Percentiles rank a stretch among this genome's conserved stretches.
Evolutionary conservation across 2,888 invertebrate genomes (phyloP).

Genomic region (Antheraea assamensis): DNA sequence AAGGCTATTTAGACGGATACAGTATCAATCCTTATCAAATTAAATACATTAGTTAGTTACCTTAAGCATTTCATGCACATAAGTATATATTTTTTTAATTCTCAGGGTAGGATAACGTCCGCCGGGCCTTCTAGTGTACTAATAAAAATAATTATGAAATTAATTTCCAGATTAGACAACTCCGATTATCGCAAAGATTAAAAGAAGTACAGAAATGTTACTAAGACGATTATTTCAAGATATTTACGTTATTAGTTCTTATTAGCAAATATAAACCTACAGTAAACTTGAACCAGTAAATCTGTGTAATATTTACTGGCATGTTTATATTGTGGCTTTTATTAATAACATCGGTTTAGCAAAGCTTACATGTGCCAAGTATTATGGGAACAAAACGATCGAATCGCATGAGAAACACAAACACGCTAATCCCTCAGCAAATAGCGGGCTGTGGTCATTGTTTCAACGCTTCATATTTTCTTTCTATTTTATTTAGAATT

Average conservation of each 20-base stretch:
- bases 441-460: slow-evolving; percentile 61
- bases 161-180: no score
- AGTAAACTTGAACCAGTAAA: neutral
- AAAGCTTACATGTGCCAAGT: slow-evolving; percentile 9
- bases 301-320: neutral
- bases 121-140: no score
- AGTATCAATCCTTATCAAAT: no score
- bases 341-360: slow-evolving; percentile 6
- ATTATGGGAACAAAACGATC: slow-evolving; percentile 26
- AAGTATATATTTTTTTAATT: no score
- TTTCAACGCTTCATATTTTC: slow-evolving; percentile 38
- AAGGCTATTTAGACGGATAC: no score
- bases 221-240: no score
- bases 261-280: neutral
- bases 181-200: no score
- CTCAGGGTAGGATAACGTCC: no score
- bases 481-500: slow-evolving; percentile 3
- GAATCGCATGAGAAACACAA: slow-evolving; percentile 71
- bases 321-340: slow-evolving; percentile 7
- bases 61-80: no score
- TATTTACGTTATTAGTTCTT: neutral
- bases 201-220: no score
- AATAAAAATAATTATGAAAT: no score
- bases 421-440: slow-evolving; percentile 69
- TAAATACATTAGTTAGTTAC: no score